These are phyloP conservation scores for Ciconia boyciana DNA, from an alignment of 2,113 vertebrate species.

Conservation along the genomic window DNA sequence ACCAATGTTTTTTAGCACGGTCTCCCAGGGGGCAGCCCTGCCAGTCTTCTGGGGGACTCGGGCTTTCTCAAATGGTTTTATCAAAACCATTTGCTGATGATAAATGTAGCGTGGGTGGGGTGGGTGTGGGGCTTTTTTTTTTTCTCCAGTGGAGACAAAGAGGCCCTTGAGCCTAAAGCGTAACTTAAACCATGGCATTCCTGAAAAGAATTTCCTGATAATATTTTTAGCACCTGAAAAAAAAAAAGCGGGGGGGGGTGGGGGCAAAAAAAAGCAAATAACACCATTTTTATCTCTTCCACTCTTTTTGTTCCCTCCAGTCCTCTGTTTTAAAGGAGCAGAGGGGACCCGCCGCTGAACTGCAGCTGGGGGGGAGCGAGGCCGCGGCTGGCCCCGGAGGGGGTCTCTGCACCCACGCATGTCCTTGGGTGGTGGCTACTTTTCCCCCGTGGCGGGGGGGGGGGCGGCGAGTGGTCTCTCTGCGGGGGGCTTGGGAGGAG, in stretches of 20 bases:
- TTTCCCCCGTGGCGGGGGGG: too few species aligned
- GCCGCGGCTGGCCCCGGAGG: not conserved
- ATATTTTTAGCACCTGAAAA: constrained; percentile 74
- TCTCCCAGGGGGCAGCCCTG: not conserved
- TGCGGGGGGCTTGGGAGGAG: not conserved
- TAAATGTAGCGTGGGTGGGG: constrained; percentile 39
- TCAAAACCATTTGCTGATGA: constrained; percentile 46
- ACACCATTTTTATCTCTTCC: not conserved
- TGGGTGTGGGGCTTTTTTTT: not conserved
- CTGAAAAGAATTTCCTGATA: constrained; percentile 75
- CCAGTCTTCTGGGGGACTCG: not conserved
- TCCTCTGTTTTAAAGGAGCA: not conserved
- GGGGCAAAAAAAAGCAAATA: not conserved
- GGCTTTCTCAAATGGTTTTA: not conserved
- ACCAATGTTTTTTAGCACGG: not conserved
- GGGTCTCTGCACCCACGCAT: not conserved
- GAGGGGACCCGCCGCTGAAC: not conserved
- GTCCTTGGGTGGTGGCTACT: too few species aligned
- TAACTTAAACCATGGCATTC: constrained; percentile 59
- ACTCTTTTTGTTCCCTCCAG: not conserved
- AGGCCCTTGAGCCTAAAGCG: constrained; percentile 61
- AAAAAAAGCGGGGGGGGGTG: not conserved
- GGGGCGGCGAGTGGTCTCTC: not conserved
- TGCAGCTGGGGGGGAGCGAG: too few species aligned
- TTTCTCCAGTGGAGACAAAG: constrained; percentile 64